Base-by-base conservation (phyloP, 2,797 vertebrate species). In the Fringilla coelebs region DNA sequence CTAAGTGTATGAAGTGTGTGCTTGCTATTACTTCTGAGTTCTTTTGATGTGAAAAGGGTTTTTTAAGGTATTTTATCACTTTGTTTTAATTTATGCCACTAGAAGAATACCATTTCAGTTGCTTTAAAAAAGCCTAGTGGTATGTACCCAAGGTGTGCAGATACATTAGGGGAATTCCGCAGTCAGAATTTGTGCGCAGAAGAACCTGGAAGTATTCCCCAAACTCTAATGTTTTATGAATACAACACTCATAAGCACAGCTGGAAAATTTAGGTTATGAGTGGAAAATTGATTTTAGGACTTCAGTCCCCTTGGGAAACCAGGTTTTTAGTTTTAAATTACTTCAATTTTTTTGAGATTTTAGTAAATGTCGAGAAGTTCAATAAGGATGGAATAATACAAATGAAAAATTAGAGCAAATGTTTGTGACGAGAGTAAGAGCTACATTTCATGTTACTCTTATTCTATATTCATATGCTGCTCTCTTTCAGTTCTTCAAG, bases 261-360 rank as follows among this genome's bases (percentile, higher is more conserved):
- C 49, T 93, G 72, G 34, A 94, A 88, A 82, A 89, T 91, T 49
- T 41, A 67, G 81, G 22, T 79, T 95, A 26, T 61, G 49, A 89
- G 48, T 63, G 43, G 52, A 80, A 93, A 91, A 91, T 88, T 72
- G 76, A 74, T 94, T 93, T 86, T 88, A 65, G 38, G 46, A 71
- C 40, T 77, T 45, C 17, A 41, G 12, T 65, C n/a, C 75, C 13
- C 49, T 88, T 91, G 61, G 72, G 68, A 89, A 28, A 4, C 12
- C 3, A 10, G 19, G 55, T 71, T 89, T 45, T 40, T 92, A 15
- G 18, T 66, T 93, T 43, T 60, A 62, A 81, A 55, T 89, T 34
- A 13, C 32, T 86, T 83, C 3, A 7, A 31, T 1, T 29, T 82
- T 88, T 70, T 75, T 54, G 13, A 40, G 45, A 57, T 83, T 89